Conservation (phyloP, 2,797 vertebrate species). For the Argentina silus region DNA sequence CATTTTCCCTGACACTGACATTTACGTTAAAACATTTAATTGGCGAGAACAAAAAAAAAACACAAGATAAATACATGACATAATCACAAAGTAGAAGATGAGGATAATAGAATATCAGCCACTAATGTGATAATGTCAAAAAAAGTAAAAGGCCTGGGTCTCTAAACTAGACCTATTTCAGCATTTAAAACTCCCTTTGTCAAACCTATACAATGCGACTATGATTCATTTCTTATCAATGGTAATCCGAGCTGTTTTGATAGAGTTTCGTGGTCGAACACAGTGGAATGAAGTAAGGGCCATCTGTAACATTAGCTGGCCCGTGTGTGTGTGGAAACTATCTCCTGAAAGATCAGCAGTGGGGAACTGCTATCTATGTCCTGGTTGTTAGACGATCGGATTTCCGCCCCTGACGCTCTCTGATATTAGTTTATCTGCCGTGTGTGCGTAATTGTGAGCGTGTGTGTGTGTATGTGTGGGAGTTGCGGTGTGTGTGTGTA, state of each 20-base stretch:
- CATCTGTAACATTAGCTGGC: slow-evolving; percentile 64
- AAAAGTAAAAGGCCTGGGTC: neutral
- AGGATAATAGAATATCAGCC: neutral
- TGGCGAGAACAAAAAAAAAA: slow-evolving; percentile 57
- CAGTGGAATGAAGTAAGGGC: slow-evolving; percentile 13
- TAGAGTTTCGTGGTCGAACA: slow-evolving; percentile 54
- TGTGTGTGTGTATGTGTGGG: slow-evolving; percentile 19
- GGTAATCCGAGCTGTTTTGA: slow-evolving; percentile 73
- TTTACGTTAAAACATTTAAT: slow-evolving; percentile 69
- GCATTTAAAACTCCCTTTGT: slow-evolving; percentile 51
- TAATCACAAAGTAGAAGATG: neutral
- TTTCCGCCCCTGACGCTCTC: slow-evolving; percentile 67
- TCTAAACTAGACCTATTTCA: slow-evolving; percentile 40
- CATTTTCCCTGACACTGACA: slow-evolving; percentile 52
- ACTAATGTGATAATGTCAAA: neutral
- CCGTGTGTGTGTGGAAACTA: slow-evolving; percentile 71
- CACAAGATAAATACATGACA: neutral
- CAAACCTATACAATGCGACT: neutral
- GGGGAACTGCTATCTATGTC: slow-evolving; percentile 75
- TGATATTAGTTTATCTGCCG: slow-evolving; percentile 75
- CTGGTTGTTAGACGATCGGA: slow-evolving; percentile 74
- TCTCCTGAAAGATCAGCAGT: slow-evolving; percentile 68
- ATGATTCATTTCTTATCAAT: slow-evolving; percentile 44
- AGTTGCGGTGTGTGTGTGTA: slow-evolving; percentile 33
- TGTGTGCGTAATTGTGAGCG: slow-evolving; percentile 16